A percentile compares a stretch with the other conserved stretches of the same genome.
Conservation (phyloP, 2,113 vertebrate genomes). For the Erythrocercus mccallii region DNA sequence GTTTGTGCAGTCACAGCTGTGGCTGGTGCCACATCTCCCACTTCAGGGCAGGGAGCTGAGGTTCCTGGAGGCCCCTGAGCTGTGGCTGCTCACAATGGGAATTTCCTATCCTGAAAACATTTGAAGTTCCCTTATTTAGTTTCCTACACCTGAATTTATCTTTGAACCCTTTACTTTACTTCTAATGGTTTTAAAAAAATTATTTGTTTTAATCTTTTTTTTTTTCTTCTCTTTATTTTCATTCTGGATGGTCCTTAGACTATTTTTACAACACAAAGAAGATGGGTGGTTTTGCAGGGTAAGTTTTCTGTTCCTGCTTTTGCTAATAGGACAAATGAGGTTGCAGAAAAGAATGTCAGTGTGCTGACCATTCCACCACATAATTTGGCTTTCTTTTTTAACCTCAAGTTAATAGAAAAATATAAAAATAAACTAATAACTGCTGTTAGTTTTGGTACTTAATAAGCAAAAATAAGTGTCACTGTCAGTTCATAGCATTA, state of each 20-base stretch:
- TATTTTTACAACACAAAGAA: background rate
- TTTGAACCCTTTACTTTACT: background rate
- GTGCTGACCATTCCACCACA: background rate
- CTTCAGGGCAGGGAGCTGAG: background rate
- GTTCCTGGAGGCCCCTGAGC: background rate
- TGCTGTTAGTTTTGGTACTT: background rate
- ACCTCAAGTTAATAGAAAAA: background rate
- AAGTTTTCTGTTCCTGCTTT: constrained; percentile 13
- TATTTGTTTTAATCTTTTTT: background rate
- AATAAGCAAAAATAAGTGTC: background rate
- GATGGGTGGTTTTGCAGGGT: background rate
- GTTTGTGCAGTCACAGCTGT: background rate
- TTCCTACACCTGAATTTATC: background rate
- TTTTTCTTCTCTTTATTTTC: background rate
- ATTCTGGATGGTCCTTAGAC: constrained; percentile 11
- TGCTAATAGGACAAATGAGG: background rate
- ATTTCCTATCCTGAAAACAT: background rate
- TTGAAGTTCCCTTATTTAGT: background rate
- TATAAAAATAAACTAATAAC: background rate
- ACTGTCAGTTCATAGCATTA: background rate
- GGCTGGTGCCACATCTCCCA: background rate
- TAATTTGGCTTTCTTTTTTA: background rate
- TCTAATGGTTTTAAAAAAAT: background rate
- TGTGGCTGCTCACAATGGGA: background rate
- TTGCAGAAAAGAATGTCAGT: background rate